phyloP scores from a whole-genome alignment of 2,888 invertebrate genomes.

The Sylvicola fuscatus region DNA sequence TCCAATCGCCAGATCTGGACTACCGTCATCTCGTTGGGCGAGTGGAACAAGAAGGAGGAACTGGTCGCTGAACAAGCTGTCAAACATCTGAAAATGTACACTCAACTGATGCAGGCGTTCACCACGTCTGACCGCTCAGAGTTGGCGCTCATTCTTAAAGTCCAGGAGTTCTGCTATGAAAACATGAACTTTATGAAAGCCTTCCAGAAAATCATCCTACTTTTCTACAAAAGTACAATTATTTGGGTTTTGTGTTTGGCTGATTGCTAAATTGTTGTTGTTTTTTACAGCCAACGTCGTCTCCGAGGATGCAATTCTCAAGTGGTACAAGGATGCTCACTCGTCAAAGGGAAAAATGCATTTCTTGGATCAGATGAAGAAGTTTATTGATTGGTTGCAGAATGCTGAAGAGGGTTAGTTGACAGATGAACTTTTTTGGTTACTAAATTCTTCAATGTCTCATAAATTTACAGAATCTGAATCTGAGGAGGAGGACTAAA shows the following conservation, averaged over 20 bases:
- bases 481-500: slow-evolving; percentile 23
- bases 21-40: slow-evolving; percentile 84
- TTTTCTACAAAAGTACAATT: slow-evolving; percentile 76
- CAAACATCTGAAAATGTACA: slow-evolving; percentile 71
- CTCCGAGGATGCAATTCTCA: slow-evolving; percentile 85
- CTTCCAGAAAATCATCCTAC: slow-evolving; percentile 90
- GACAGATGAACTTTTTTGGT: neutral
- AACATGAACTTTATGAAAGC: slow-evolving; percentile 99
- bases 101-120: slow-evolving; percentile 70
- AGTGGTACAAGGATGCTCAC: slow-evolving; percentile 91
- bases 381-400: slow-evolving; percentile 93
- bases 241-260: too few relatives aligned
- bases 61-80: slow-evolving; percentile 88
- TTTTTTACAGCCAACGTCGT: slow-evolving; percentile 57
- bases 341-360: slow-evolving; percentile 90
- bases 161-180: slow-evolving; percentile 96
- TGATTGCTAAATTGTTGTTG: slow-evolving; percentile 7
- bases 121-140: slow-evolving; percentile 72
- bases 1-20: slow-evolving; percentile 55
- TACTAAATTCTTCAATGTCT: too few relatives aligned
- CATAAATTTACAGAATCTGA: slow-evolving; percentile 22
- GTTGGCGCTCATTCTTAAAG: slow-evolving; percentile 70
- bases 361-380: slow-evolving; percentile 96
- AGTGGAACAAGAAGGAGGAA: slow-evolving; percentile 99
- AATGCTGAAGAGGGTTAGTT: slow-evolving; percentile 69